phyloP scores from a whole-genome alignment of 2,888 invertebrate genomes.

The Poecilobothrus nobilitatus region DNA sequence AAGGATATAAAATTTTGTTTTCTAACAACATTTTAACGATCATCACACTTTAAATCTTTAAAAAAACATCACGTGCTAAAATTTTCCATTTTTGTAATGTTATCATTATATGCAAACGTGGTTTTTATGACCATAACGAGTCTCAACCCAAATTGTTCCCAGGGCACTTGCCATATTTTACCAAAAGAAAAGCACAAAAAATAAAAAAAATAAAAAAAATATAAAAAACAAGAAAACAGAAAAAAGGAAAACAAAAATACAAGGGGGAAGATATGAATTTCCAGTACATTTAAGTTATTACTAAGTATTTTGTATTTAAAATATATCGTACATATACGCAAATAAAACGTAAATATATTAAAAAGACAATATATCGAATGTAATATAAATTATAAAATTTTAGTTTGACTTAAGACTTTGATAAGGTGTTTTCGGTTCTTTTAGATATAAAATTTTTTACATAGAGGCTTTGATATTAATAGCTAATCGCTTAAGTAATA shows the following conservation, averaged over 20 bases:
- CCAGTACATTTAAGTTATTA: too few relatives aligned
- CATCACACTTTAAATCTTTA: not conserved
- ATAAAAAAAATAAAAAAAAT: not conserved
- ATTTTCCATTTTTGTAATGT: not conserved
- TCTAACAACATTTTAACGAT: not conserved
- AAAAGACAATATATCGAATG: not conserved
- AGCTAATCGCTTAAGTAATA: too few relatives aligned
- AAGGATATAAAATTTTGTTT: not conserved
- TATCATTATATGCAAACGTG: not conserved
- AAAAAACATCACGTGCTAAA: conserved; percentile 1
- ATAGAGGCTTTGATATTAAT: too few relatives aligned
- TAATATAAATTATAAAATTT: not conserved
- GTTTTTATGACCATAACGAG: conserved; percentile 6
- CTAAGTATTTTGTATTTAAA: too few relatives aligned
- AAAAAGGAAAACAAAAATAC: not conserved
- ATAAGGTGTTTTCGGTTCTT: too few relatives aligned
- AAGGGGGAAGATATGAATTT: too few relatives aligned
- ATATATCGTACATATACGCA: not conserved
- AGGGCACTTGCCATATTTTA: not conserved
- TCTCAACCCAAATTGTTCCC: not conserved
- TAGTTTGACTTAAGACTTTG: too few relatives aligned
- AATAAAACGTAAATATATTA: not conserved
- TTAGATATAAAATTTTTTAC: too few relatives aligned
- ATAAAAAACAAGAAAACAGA: not conserved
- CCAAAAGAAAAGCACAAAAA: not conserved